These are phyloP conservation scores for Grammatotria lemairii DNA, from an alignment of 2,113 vertebrate genomes.

Conservation along the genomic window DNA sequence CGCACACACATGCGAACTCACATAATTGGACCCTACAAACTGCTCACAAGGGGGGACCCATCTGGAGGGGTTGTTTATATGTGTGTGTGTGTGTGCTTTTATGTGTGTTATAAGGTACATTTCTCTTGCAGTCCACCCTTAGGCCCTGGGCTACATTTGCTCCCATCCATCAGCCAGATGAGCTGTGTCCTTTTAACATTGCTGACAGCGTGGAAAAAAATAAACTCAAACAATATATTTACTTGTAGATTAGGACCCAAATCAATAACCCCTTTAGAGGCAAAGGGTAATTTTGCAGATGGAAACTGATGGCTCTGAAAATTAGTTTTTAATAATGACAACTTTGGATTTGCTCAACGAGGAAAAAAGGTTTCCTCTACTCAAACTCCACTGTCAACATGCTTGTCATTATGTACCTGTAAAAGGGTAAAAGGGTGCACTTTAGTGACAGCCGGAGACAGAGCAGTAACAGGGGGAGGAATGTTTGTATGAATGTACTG, in stretches of 20 bases:
- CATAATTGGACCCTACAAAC: slow-evolving; percentile 46
- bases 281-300: slow-evolving; percentile 46
- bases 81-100: slow-evolving; percentile 25
- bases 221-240: slow-evolving; percentile 64
- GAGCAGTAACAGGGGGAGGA: background rate
- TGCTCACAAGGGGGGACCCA: slow-evolving; percentile 59
- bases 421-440: background rate
- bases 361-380: background rate
- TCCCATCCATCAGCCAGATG: slow-evolving; percentile 63
- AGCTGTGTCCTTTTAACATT: slow-evolving; percentile 72
- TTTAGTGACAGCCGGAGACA: background rate
- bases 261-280: slow-evolving; percentile 67
- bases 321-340: slow-evolving; percentile 64
- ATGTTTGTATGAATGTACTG: background rate
- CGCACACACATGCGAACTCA: background rate
- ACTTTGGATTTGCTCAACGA: slow-evolving; percentile 38
- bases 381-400: slow-evolving; percentile 14
- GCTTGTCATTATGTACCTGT: slow-evolving; percentile 4
- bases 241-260: slow-evolving; percentile 68
- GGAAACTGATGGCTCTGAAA: slow-evolving; percentile 50
- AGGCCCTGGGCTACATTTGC: slow-evolving; percentile 59
- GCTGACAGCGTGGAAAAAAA: slow-evolving; percentile 47
- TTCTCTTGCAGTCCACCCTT: slow-evolving; percentile 54
- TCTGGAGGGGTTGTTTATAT: slow-evolving; percentile 59
- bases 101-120: slow-evolving; percentile 56